Base-by-base conservation (phyloP, 2,888 invertebrate species). In the Chymomyza fuscimana region DNA sequence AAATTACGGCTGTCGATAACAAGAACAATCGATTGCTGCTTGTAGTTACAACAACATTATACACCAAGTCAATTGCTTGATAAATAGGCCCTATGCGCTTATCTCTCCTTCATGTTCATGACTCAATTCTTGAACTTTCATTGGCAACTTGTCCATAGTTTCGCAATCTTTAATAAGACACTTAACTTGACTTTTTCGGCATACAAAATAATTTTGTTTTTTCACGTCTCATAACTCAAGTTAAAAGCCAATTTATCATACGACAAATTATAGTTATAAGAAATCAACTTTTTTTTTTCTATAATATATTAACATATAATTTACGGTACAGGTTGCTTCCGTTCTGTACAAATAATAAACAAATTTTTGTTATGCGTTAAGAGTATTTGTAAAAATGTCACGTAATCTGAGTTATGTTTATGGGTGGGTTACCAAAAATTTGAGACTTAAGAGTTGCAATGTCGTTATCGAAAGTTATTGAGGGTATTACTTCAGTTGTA, bases 271-370 rank as follows among this genome's bases (percentile, higher is more conserved):
- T 22, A 54, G 22, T 7, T 36, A 62, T n/a, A 62, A 62, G 16
- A 63, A 51, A 63, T 19, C 22, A 63, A 46, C 29, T 12, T 16
- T 54, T 63, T 9, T 32, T 32, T 1, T 7, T 32, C 5, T 32
- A 32, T 63, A 50, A 63, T 40, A 15, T 61, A 86, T 72, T 84
- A 76, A 71, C 66, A 58, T 69, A 76, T 73, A 68, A 82, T 82
- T 82, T 82, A 82, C 80, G 87, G 80, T 73, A 78, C 74, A 79
- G 65, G 54, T 74, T 72, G 69, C 76, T 86, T 84, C 82, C 82
- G 82, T 65, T 76, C 59, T 63, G 22, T 65, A 32, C 36, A 61
- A 61, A 61, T 29, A 32, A 15, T 60, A 60, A 15, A 61, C 36
- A 15, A 61, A n/a, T 32, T 61, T 40, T 25, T 19, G 40, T 76